Percentiles rank a stretch among this genome's conserved stretches.
Evolutionary conservation across 1,140 invertebrate genomes (phyloP).

Genomic region (Trypoxylus dichotomus): DNA sequence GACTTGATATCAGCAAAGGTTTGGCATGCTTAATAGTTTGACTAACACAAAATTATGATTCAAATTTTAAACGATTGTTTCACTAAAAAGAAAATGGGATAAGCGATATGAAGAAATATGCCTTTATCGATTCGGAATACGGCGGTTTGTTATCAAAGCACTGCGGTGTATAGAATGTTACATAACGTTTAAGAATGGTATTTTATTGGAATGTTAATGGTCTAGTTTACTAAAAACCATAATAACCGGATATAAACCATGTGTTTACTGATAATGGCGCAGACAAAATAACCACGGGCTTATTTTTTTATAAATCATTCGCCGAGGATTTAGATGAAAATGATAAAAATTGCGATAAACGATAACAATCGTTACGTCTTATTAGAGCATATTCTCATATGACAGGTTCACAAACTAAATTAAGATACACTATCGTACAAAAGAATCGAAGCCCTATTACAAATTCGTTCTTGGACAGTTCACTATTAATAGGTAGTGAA

Average conservation of each 20-base stretch:
- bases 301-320: conserved; percentile 23
- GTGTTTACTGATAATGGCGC: background rate
- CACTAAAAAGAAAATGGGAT: too few relatives aligned
- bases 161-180: background rate
- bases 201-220: background rate
- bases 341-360: background rate
- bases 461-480: too few relatives aligned
- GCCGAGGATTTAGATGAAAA: conserved; percentile 9
- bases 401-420: background rate
- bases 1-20: too few relatives aligned
- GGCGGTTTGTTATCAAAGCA: too few relatives aligned
- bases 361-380: conserved; percentile 11
- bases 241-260: conserved; percentile 18
- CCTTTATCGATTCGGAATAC: too few relatives aligned
- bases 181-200: background rate
- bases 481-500: too few relatives aligned
- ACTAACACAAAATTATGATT: too few relatives aligned
- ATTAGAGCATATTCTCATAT: background rate
- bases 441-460: too few relatives aligned
- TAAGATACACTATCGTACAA: background rate
- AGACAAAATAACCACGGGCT: conserved; percentile 17
- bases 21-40: too few relatives aligned
- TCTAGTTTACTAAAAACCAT: conserved; percentile 2
- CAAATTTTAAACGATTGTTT: too few relatives aligned
- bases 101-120: too few relatives aligned